Base-by-base conservation (phyloP, 2,797 vertebrate species). In the Manis crassicaudata region DNA sequence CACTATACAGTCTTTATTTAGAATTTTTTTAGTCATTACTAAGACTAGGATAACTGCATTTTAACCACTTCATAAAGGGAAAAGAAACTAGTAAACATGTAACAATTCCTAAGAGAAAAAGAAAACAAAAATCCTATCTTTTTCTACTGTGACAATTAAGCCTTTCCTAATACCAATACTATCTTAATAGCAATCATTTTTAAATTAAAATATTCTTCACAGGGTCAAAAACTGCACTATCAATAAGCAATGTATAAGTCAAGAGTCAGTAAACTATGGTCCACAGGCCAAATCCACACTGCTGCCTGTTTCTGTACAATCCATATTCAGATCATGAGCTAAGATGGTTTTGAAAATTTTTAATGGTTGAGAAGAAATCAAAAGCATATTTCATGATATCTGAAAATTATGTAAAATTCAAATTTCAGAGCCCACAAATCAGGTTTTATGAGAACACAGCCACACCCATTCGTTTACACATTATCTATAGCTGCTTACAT, bases 21-120 rank as follows among this genome's bases (percentile, higher is more conserved):
- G 65, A 95, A 85, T 54, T 21, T 27, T 68, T 62, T 90, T 90
- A 91, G 72, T 50, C 79, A 92, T 40, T 35, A 93, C 13, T n/a
- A 40, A 79, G 40, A 75, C 40, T 50, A 82, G 81, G 75, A 63
- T 27, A 76, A 62, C 9, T 52, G 46, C 73, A 46, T 58, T 56
- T 85, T 79, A 86, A 54, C 35, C 56, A 88, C 43, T 67, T 73
- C 32, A 16, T 23, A 52, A 14, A 73, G 5, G 43, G 29, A 56
- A n/a, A 84, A 85, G 58, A 88, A 81, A 89, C 8, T 52, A 91
- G 81, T 6, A 1, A 81, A 52, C 32, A 32, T 18, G n/a, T 58
- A 72, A 63, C 23, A 65, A 81, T 46, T 85, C 50, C 43, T 40
- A 70, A 65, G 21, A 81, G 18, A 37, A 14, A 65, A 13, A 8